Conservation (phyloP, 2,797 vertebrate species). For the Oreortyx pictus region DNA sequence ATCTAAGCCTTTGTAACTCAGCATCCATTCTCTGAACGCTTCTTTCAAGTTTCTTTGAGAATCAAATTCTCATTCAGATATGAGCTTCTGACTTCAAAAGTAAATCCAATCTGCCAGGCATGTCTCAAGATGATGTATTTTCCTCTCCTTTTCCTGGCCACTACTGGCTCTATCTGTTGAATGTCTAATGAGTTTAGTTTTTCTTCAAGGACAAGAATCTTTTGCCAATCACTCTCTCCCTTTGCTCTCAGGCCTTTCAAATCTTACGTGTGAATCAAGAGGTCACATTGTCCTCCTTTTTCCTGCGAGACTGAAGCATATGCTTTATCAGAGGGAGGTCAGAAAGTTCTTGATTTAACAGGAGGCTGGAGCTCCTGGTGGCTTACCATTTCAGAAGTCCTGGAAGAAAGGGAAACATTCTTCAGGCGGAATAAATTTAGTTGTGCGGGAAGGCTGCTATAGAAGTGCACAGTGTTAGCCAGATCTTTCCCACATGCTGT, state of each 20-base stretch:
- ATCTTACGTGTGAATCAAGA: neutral
- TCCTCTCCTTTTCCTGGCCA: constrained; percentile 22
- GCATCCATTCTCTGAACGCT: neutral
- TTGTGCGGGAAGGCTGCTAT: constrained; percentile 5
- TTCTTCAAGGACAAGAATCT: constrained; percentile 46
- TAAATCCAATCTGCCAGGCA: constrained; percentile 32
- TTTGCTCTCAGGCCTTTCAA: constrained; percentile 24
- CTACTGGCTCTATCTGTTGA: constrained; percentile 43
- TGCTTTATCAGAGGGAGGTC: neutral
- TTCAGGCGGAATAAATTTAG: constrained; percentile 54
- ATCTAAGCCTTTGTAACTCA: constrained; percentile 41
- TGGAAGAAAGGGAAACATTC: constrained; percentile 47
- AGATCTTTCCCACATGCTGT: constrained; percentile 33
- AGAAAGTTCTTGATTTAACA: constrained; percentile 50
- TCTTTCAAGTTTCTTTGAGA: constrained; percentile 67
- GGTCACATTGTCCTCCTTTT: neutral
- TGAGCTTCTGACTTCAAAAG: constrained; percentile 60
- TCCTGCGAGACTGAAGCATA: constrained; percentile 14
- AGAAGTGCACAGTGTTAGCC: constrained; percentile 37
- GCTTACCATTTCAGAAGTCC: constrained; percentile 31
- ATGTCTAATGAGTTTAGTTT: constrained; percentile 58
- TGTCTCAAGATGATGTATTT: constrained; percentile 50
- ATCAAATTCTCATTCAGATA: constrained; percentile 53
- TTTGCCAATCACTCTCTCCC: neutral
- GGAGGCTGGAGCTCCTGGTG: constrained; percentile 49